phyloP scores from a whole-genome alignment of 2,797 vertebrate genomes.

The Eutrigla gurnardus region DNA sequence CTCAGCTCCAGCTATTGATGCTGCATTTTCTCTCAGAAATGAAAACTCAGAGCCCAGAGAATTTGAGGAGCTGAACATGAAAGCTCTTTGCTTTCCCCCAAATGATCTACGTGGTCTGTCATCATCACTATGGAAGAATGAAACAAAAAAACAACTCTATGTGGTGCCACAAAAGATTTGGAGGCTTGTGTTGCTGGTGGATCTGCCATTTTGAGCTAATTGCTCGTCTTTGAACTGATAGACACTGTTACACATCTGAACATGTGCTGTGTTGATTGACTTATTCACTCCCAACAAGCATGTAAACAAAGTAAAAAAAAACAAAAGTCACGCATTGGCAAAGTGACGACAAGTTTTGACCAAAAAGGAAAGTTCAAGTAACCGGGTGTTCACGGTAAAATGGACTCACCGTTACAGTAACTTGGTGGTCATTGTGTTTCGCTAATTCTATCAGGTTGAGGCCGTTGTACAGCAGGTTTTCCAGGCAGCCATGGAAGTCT shows the following conservation, averaged over 20 bases:
- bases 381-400: neutral
- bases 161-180: neutral
- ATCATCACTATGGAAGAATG: neutral
- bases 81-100: conserved; percentile 14
- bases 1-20: conserved; percentile 17
- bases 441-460: conserved; percentile 87
- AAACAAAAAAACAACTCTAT: neutral
- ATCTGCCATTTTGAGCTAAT: neutral
- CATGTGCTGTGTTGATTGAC: neutral
- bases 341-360: neutral
- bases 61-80: conserved; percentile 32
- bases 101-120: conserved; percentile 34
- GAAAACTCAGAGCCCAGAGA: conserved; percentile 16
- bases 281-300: neutral
- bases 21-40: conserved; percentile 14
- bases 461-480: conserved; percentile 90
- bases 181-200: neutral
- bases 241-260: neutral
- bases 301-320: neutral
- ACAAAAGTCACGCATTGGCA: neutral
- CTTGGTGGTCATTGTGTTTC: conserved; percentile 81
- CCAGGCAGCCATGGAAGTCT: conserved; percentile 92
- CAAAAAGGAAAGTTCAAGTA: neutral
- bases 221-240: neutral
- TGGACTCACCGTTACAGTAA: conserved; percentile 82